Percentiles rank a stretch among this genome's conserved stretches.
Conservation (phyloP, 2,113 vertebrate genomes). For the Tetrao urogallus region DNA sequence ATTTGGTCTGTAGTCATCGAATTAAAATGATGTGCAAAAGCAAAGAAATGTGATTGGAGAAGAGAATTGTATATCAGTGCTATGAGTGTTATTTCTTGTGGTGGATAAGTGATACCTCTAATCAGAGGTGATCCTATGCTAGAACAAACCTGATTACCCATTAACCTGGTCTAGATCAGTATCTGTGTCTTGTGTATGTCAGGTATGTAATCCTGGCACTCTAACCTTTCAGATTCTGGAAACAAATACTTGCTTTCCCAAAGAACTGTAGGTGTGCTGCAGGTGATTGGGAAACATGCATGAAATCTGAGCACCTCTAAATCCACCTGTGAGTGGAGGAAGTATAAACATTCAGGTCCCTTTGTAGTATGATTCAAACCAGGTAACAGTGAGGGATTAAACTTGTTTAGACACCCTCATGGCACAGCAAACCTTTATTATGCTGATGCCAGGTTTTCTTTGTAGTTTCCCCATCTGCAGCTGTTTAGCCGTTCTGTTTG, state of each 20-base stretch:
- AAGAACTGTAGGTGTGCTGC: neutral
- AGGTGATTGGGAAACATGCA: neutral
- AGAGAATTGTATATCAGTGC: neutral
- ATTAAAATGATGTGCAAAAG: neutral
- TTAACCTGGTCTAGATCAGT: neutral
- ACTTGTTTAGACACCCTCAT: neutral
- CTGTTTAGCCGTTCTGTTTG: neutral
- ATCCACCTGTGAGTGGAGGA: neutral
- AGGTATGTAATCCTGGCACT: neutral
- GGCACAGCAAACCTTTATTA: neutral
- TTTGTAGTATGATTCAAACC: neutral
- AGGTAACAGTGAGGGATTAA: neutral
- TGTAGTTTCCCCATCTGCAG: neutral
- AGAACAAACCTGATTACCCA: neutral
- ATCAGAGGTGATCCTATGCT: neutral
- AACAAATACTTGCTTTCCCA: neutral
- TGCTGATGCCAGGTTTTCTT: neutral
- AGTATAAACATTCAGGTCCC: neutral
- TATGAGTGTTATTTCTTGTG: neutral
- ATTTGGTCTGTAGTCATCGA: neutral
- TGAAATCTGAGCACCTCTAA: neutral
- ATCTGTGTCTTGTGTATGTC: neutral
- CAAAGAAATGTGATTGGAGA: fast-evolving
- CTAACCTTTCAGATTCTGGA: too few relatives aligned
- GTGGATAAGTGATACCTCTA: too few relatives aligned